These are phyloP conservation scores for Ceratina australensis DNA, from an alignment of 1,140 invertebrate genomes.

Conservation along the genomic window DNA sequence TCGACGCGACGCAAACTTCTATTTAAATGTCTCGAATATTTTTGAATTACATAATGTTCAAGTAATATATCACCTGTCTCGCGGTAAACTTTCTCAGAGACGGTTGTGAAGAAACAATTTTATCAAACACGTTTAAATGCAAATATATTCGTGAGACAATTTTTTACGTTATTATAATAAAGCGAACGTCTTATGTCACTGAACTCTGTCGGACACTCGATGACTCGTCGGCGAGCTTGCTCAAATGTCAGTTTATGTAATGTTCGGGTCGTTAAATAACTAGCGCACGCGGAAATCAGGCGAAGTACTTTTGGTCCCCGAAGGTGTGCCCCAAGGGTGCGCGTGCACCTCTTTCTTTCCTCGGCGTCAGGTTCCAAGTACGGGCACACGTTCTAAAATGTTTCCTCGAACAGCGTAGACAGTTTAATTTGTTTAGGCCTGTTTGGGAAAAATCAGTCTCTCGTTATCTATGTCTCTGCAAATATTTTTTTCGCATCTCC, in stretches of 20 bases:
- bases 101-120: not conserved
- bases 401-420: constrained; percentile 24
- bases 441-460: constrained; percentile 25
- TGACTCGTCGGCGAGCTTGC: constrained; percentile 28
- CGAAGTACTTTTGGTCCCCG: constrained; percentile 37
- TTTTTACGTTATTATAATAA: not conserved
- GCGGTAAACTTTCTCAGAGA: not conserved
- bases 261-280: constrained; percentile 65
- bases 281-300: constrained; percentile 63
- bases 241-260: constrained; percentile 73
- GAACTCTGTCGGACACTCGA: not conserved
- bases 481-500: not conserved
- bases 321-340: constrained; percentile 55
- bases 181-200: not conserved
- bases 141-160: not conserved
- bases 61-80: constrained; percentile 3
- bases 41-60: constrained; percentile 18
- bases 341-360: constrained; percentile 10
- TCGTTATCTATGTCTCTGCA: constrained; percentile 19
- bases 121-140: not conserved
- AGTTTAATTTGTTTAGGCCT: constrained; percentile 22
- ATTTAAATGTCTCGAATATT: constrained; percentile 32
- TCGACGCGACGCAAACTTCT: constrained; percentile 1
- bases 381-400: constrained; percentile 30
- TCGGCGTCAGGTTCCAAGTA: constrained; percentile 21